Percentiles rank a stretch among this genome's conserved stretches.
Evolutionary conservation across 64 coral and sea anemone species (phyloP).

Genomic region (Montipora sp.): DNA sequence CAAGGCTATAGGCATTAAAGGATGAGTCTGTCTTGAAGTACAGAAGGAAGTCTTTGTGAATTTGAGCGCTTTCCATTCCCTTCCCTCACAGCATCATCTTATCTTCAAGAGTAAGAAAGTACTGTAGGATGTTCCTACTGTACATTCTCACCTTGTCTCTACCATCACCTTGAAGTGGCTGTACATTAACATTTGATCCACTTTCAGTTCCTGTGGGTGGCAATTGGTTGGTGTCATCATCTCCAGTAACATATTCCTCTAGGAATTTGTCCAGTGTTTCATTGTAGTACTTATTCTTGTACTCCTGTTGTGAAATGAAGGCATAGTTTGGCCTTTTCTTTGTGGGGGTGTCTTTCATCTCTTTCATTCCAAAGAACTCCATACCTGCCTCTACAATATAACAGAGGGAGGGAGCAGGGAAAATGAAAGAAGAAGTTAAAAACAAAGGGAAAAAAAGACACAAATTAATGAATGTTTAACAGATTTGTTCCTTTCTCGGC

Average conservation of each 20-base stretch:
- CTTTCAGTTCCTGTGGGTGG: neutral
- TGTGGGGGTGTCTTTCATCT: neutral
- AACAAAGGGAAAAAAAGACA: no score
- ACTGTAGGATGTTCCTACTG: constrained; percentile 52
- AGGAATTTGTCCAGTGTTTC: neutral
- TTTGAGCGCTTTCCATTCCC: constrained; percentile 39
- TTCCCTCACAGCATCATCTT: constrained; percentile 52
- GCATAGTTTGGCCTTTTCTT: neutral
- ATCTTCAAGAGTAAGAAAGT: constrained; percentile 57
- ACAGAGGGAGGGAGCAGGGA: neutral
- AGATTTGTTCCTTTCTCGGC: no score
- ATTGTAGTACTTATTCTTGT: neutral
- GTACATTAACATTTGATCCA: neutral
- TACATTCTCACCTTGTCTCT: constrained; percentile 34
- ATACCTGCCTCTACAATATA: neutral
- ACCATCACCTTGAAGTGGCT: neutral
- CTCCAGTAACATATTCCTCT: neutral
- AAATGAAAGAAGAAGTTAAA: no score
- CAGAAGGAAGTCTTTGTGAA: constrained; percentile 44
- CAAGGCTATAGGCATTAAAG: constrained; percentile 47
- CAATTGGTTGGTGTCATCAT: neutral
- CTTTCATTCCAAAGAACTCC: neutral
- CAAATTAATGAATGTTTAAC: no score
- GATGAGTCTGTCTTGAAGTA: constrained; percentile 37
- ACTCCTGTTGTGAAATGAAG: neutral